A percentile compares a stretch with the other conserved stretches of the same genome.
These are phyloP conservation scores for Drosophila barbarae DNA, from an alignment of 2,888 invertebrate species.

Conservation along the genomic window DNA sequence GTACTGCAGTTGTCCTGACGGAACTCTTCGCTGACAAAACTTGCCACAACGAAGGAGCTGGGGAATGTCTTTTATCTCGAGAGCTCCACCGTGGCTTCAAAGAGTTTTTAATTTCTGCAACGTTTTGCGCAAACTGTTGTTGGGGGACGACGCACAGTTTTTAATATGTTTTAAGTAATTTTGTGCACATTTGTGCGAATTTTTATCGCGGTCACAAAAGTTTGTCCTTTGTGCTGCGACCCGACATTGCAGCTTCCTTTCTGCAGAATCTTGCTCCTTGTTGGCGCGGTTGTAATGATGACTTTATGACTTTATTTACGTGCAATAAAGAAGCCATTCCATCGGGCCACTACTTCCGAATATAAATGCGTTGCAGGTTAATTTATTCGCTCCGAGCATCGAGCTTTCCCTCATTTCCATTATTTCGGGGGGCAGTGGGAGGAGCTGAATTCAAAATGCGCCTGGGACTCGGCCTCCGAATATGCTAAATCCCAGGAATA, in stretches of 20 bases:
- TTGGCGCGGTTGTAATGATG: conserved; percentile 68
- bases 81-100: background rate
- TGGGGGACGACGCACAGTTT: conserved; percentile 25
- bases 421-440: background rate
- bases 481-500: conserved; percentile 56
- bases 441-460: conserved; percentile 56
- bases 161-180: conserved; percentile 70
- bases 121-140: conserved; percentile 50
- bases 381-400: conserved; percentile 55
- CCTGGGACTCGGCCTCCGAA: conserved; percentile 44
- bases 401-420: conserved; percentile 42
- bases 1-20: conserved; percentile 7
- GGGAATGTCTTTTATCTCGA: conserved; percentile 29
- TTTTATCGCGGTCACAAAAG: conserved; percentile 68
- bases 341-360: conserved; percentile 34
- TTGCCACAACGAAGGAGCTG: conserved; percentile 8
- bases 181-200: conserved; percentile 65
- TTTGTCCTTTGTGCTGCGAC: conserved; percentile 54
- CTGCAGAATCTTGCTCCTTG: conserved; percentile 23
- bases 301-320: conserved; percentile 72
- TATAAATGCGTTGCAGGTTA: conserved; percentile 66
- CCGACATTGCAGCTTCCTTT: background rate
- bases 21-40: conserved; percentile 5
- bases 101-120: conserved; percentile 54
- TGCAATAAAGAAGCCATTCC: conserved; percentile 56